Base-by-base conservation (phyloP, 1,140 invertebrate genomes). In the Diachasmimorpha longicaudata region DNA sequence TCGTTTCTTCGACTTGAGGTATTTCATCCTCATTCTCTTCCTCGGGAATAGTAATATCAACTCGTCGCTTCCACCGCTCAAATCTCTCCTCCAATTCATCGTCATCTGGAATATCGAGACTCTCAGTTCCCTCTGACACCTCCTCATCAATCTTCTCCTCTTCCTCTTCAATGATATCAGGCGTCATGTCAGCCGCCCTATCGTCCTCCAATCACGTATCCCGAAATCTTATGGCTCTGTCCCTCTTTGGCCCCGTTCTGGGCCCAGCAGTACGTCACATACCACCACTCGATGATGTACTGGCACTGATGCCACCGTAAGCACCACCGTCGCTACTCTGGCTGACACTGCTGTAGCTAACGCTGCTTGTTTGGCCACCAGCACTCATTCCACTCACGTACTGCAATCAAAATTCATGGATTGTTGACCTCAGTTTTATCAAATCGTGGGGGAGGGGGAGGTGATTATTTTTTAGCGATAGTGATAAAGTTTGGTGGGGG, bases 331-430 rank as follows among this genome's bases (percentile, higher is more conserved):
- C 85, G 77, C 85, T 88, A 78, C 85, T 87, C 36, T 88, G 85
- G 69, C 85, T 86, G 13, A 88, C 86, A 75, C 86, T 88, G 44
- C 86, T 87, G 77, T 88, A 88, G 68, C 85, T 88, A 21, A 87
- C 86, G 63, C 83, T 86, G 74, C 85, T 88, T 6, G 85, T 82
- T 67, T 86, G 83, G 5, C 81, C 85, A 21, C 84, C 81, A 13
- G 81, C 70, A 63, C 81, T 81, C 80, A 82, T 84, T 74, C 85
- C 85, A 36, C 83, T 72, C 63, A 84, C 83, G 72, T 87, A 87
- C 85, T 87, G 84, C 8, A 87, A 85, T 80, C 81, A 85, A 66
- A 83, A 79, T 9, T 69, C 23, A 75, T 42, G 21, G 6, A 19
- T 63, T 63, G 23, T 23, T 63, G 9, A 44, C n/a, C 58, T 19